phyloP scores from a whole-genome alignment of 1,140 invertebrate genomes.

The Adoxophyes honmai region DNA sequence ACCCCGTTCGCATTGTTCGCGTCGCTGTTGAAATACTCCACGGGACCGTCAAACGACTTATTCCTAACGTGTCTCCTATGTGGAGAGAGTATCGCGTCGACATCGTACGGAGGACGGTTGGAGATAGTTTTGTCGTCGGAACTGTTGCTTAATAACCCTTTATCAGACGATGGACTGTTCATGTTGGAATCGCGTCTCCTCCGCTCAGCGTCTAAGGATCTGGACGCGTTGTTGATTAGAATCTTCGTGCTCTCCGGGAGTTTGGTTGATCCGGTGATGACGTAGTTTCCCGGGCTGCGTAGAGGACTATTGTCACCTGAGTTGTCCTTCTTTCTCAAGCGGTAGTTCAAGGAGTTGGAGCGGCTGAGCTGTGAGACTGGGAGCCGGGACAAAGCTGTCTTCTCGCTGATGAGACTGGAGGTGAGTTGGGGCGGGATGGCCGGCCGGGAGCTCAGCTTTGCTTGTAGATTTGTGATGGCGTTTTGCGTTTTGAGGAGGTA shows the following conservation, averaged over 20 bases:
- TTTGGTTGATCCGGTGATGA: conserved; percentile 66
- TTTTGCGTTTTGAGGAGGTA: conserved; percentile 83
- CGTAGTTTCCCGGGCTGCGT: conserved; percentile 70
- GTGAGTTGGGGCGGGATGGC: conserved; percentile 57
- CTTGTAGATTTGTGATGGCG: conserved; percentile 82
- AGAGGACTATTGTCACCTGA: conserved; percentile 64
- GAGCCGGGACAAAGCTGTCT: conserved; percentile 60
- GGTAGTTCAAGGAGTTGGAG: conserved; percentile 72
- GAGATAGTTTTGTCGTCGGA: conserved; percentile 67
- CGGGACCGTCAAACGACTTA: conserved; percentile 44
- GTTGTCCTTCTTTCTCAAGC: conserved; percentile 57
- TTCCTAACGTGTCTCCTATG: conserved; percentile 58
- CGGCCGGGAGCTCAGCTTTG: conserved; percentile 62
- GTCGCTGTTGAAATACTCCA: conserved; percentile 39
- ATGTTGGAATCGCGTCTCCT: conserved; percentile 54
- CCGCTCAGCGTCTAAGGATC: conserved; percentile 63
- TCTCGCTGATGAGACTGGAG: conserved; percentile 66
- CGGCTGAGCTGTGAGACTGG: conserved; percentile 68
- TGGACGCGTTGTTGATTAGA: conserved; percentile 55
- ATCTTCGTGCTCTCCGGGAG: conserved; percentile 53
- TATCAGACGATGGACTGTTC: conserved; percentile 62
- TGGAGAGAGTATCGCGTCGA: conserved; percentile 48
- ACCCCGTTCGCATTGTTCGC: conserved; percentile 59
- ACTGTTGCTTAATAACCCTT: conserved; percentile 56
- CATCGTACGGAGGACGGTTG: conserved; percentile 47